These are phyloP conservation scores for Holothuria glaberrima DNA, from an alignment of 35 echinoderm and acorn worm genomes.

Conservation along the genomic window DNA sequence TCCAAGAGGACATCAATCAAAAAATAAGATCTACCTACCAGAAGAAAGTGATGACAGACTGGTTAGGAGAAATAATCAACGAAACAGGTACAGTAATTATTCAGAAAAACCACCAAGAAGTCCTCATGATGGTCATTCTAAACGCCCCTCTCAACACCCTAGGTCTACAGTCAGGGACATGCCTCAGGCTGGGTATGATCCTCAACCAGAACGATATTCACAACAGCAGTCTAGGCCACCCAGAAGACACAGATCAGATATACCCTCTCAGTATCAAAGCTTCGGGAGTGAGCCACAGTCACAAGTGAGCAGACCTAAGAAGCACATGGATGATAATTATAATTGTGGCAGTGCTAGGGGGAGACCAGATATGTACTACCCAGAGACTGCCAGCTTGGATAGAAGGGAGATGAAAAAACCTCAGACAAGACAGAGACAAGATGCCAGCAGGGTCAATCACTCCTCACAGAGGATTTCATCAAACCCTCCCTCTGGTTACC, in stretches of 20 bases:
- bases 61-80: slow-evolving; percentile 28
- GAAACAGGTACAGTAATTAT: slow-evolving; percentile 35
- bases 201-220: slow-evolving; percentile 10
- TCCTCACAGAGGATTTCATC: neutral
- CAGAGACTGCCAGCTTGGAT: slow-evolving; percentile 40
- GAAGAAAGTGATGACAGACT: slow-evolving; percentile 43
- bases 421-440: neutral
- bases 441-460: neutral
- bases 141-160: slow-evolving; percentile 7
- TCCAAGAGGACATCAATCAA: slow-evolving; percentile 50
- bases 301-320: slow-evolving; percentile 23
- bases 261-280: slow-evolving; percentile 23
- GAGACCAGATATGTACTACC: neutral
- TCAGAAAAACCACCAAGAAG: slow-evolving; percentile 5
- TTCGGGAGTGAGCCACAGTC: slow-evolving; percentile 42
- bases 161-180: neutral
- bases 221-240: neutral
- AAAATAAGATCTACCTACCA: slow-evolving; percentile 44
- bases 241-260: neutral
- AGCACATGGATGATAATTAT: slow-evolving; percentile 13
- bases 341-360: neutral
- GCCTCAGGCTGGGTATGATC: slow-evolving; percentile 8
- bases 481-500: slow-evolving; percentile 22
- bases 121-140: neutral
- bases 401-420: neutral